Conservation (phyloP, 2,797 vertebrate species). For the Cynopterus sphinx region DNA sequence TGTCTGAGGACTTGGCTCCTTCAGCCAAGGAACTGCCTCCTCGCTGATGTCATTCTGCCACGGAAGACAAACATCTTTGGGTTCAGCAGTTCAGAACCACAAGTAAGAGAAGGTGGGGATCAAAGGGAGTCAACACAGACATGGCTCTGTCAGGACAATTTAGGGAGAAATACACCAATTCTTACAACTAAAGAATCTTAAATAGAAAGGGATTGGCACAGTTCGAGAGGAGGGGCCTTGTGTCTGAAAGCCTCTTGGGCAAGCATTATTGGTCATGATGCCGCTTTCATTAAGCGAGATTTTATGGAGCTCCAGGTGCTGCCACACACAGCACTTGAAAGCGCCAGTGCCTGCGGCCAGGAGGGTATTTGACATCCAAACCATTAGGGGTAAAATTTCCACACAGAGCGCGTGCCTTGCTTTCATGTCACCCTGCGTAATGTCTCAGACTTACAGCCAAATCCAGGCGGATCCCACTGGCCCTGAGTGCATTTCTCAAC, state of each 20-base stretch:
- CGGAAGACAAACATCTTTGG: neutral
- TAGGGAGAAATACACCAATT: neutral
- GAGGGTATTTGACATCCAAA: neutral
- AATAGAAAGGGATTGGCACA: neutral
- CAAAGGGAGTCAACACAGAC: neutral
- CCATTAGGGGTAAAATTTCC: neutral
- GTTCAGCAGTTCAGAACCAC: constrained; percentile 63
- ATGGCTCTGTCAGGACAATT: neutral
- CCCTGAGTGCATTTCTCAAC: neutral
- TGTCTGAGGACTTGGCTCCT: constrained; percentile 74
- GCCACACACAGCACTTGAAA: neutral
- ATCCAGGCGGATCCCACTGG: neutral
- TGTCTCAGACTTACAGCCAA: constrained; percentile 52
- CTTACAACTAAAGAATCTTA: neutral
- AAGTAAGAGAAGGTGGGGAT: constrained; percentile 31
- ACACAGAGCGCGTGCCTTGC: neutral
- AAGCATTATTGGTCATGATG: accelerated
- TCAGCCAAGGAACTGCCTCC: constrained; percentile 51
- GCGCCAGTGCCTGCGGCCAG: neutral
- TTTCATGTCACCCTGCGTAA: neutral
- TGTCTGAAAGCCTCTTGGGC: neutral
- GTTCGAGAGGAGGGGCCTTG: neutral
- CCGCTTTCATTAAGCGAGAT: neutral
- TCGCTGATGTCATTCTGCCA: constrained; percentile 69
- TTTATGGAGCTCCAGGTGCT: neutral